Conservation (phyloP, 2,797 vertebrate genomes). For the Bufotes viridis region DNA sequence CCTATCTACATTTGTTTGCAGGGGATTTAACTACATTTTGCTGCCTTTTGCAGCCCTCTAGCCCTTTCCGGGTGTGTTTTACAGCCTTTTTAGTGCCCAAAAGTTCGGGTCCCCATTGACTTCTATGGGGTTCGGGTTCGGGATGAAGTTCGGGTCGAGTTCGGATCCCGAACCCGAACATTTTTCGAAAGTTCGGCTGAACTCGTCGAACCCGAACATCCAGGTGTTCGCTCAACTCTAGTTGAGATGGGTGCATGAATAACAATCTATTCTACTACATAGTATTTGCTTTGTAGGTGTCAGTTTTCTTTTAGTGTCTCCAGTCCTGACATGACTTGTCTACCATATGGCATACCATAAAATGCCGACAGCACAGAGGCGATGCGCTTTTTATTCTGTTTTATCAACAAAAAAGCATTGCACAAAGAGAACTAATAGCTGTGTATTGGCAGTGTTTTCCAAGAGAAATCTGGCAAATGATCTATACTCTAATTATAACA, state of each 20-base stretch:
- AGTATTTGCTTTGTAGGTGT: not conserved
- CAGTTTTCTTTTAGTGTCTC: not conserved
- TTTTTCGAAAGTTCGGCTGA: no score
- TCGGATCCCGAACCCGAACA: no score
- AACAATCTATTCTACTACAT: not conserved
- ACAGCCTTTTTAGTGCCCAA: no score
- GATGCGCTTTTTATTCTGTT: conserved; percentile 44
- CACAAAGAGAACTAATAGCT: conserved; percentile 45
- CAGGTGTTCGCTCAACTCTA: no score
- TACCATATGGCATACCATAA: conserved; percentile 43
- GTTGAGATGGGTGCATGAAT: not conserved
- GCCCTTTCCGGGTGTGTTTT: no score
- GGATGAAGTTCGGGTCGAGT: no score
- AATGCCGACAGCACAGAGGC: conserved; percentile 12
- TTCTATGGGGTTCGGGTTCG: no score
- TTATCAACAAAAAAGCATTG: conserved; percentile 49
- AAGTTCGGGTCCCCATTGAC: no score
- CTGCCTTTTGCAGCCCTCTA: no score
- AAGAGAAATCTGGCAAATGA: conserved; percentile 50
- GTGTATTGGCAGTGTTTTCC: conserved; percentile 35
- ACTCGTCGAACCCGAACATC: no score
- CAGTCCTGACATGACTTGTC: conserved; percentile 15
- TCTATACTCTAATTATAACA: conserved; percentile 54
- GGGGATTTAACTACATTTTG: no score
- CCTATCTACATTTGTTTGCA: no score